Conservation (phyloP, 1,140 invertebrate species). For the Sesamia nonagrioides region DNA sequence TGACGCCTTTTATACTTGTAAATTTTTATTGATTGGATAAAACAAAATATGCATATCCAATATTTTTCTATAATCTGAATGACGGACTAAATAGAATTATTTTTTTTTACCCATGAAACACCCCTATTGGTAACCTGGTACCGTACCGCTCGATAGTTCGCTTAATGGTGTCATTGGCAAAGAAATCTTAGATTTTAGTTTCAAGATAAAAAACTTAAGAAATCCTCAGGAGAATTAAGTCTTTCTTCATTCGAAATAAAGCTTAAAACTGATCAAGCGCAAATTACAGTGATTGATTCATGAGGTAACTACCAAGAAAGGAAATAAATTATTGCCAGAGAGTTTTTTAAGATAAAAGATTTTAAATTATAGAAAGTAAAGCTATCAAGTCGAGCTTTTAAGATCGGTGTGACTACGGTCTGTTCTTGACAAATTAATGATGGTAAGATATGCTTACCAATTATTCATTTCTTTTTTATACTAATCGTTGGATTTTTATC, state of each 20-base stretch:
- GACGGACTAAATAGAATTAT: too few species aligned
- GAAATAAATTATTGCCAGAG: slow-evolving; percentile 26
- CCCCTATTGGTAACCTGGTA: too few species aligned
- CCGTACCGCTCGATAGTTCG: too few species aligned
- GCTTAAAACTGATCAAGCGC: slow-evolving; percentile 18
- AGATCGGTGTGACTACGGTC: slow-evolving; percentile 1
- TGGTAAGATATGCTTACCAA: neutral
- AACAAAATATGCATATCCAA: too few species aligned
- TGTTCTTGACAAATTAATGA: slow-evolving; percentile 24
- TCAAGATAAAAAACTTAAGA: neutral
- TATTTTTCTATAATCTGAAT: too few species aligned
- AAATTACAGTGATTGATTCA: slow-evolving; percentile 42
- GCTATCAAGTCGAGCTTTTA: slow-evolving; percentile 1
- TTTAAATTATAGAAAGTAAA: slow-evolving; percentile 30
- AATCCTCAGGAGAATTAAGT: slow-evolving; percentile 11
- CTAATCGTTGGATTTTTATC: too few species aligned
- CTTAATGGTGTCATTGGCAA: too few species aligned
- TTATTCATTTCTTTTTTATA: neutral
- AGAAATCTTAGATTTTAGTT: neutral
- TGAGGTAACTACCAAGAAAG: slow-evolving; percentile 18
- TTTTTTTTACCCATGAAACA: too few species aligned
- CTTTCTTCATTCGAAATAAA: slow-evolving; percentile 1
- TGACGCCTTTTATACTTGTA: too few species aligned
- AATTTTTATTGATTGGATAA: too few species aligned
- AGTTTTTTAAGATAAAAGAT: slow-evolving; percentile 33